Evolutionary conservation across 2,797 vertebrate species (phyloP), one percentile per base, ranked within the genome.

Genomic region (Eulemur mongoz): DNA sequence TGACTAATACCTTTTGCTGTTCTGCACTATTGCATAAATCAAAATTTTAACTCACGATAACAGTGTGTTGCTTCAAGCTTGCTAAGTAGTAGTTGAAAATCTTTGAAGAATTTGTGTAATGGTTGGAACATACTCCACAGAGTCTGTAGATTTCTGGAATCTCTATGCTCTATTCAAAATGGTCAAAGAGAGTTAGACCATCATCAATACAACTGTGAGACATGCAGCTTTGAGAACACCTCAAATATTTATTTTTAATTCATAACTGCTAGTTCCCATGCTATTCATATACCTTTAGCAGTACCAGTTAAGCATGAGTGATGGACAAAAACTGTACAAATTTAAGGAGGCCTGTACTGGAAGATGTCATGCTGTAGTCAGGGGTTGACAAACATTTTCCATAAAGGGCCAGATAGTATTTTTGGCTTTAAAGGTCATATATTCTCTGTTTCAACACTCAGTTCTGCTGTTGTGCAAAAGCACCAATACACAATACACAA

Each of bases 31-130:
- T 89, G 93, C 57, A 70, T 86, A 80, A 94, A 92, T 90, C 76
- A 91, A 48, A 93, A 75, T 14, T 14, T 25, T 78, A 40, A 40
- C 50, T 93, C 20, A 5, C 70, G 75, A 86, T 93, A 94, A 88
- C 30, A 43, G 20, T 54, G 67, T 94, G 78, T 57, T 85, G 22
- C 95, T 96, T 97, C 52, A 82, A 40, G 59, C 73, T 70, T 48
- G 13, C 35, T 92, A 59, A 95, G 45, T 88, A 92, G 69, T 48
- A 43, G 30, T 14, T 97, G 89, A 82, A 97, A 96, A 57, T 54
- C 65, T 89, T 57, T 48, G 85, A 80, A 61, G 85, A 91, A 3
- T 88, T 97, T 94, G 52, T 83, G 12, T 76, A 59, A 86, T 81
- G 2, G 25, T 96, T 97, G 90, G 70, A 95, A 67, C 50, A 54